A percentile compares a stretch with the other conserved stretches of the same genome.
These are phyloP conservation scores for Loriculus beryllinus DNA, from an alignment of 2,797 vertebrate genomes.

Conservation along the genomic window DNA sequence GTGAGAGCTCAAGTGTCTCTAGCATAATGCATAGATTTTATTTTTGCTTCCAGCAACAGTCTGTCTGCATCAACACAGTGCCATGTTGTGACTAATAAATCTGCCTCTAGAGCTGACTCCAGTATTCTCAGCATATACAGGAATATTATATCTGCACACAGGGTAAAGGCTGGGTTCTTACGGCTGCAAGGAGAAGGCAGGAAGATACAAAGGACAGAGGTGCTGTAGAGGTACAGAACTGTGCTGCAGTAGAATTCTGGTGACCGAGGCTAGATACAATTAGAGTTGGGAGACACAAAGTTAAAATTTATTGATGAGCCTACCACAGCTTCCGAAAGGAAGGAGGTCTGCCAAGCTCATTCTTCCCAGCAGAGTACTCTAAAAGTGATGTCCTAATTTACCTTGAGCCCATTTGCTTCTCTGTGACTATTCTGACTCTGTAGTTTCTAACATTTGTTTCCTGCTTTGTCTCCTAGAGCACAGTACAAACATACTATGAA, in stretches of 20 bases:
- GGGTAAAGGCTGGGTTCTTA: not conserved
- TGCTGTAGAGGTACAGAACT: not conserved
- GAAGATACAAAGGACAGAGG: not conserved
- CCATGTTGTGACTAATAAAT: not conserved
- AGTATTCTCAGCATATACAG: not conserved
- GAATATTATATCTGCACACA: not conserved
- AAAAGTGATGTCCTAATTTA: not conserved
- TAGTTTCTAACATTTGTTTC: not conserved
- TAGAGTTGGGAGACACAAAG: not conserved
- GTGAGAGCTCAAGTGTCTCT: rapidly evolving
- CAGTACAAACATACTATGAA: not conserved
- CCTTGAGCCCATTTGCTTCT: not conserved
- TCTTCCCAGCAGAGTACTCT: not conserved
- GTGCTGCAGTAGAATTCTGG: not conserved
- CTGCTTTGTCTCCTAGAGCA: not conserved
- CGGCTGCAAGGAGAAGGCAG: not conserved
- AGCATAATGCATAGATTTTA: not conserved
- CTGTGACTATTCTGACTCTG: not conserved
- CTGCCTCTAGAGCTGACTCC: not conserved
- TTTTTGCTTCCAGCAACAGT: not conserved
- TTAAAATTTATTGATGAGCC: not conserved
- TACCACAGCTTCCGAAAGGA: not conserved
- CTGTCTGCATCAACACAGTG: not conserved
- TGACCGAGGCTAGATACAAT: not conserved
- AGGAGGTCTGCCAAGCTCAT: not conserved